Base-by-base conservation (phyloP, 2,888 invertebrate genomes). In the Eupithecia centaureata region DNA sequence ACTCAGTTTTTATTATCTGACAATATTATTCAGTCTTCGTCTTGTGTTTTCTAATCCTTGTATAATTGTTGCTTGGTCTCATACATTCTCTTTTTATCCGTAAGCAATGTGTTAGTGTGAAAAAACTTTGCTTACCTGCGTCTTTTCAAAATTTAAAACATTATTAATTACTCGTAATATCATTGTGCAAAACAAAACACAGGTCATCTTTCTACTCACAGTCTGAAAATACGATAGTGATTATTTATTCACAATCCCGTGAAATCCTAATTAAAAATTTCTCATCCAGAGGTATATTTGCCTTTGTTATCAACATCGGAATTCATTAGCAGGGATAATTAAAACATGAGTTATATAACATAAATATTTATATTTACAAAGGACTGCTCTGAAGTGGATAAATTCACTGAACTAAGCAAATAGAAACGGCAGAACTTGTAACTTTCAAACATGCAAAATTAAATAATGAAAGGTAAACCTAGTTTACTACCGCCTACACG, bases 241-340 rank as follows among this genome's bases (percentile, higher is more conserved):
- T 27, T 47, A 35, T 59, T 25, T 64, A 58, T 51, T 52, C 38
- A 30, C 13, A 25, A 47, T 57, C 51, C 35, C 38, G 47, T 38
- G 27, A 52, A 18, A 64, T 58, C 27, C 35, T 33, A 51, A 62
- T 59, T 33, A 47, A 60, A 63, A 56, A 47, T 62, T 13, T 10
- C 15, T 58, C 58, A 32, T 54, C 61, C 51, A 70, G 68, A 64
- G 59, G 65, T 61, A 33, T 65, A 68, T 67, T 66, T 67, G 33
- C 63, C 66, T 72, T 70, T 68, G 65, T 70, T 64, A 66, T 65
- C 67, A 71, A 75, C 73, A 72, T 70, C 22, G 42, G 64, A 69
- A 68, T 73, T 72, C 72, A 75, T 75, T 71, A 71, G 59, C 63
- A 66, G 57, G 64, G 52, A 63, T 73, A 75, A 73, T 75, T 70